Evolutionary conservation across 37 sponge, comb jelly and placozoan genomes (phyloP), one percentile per base, ranked within the genome.

Genomic region (Dysidea cf. avara): DNA sequence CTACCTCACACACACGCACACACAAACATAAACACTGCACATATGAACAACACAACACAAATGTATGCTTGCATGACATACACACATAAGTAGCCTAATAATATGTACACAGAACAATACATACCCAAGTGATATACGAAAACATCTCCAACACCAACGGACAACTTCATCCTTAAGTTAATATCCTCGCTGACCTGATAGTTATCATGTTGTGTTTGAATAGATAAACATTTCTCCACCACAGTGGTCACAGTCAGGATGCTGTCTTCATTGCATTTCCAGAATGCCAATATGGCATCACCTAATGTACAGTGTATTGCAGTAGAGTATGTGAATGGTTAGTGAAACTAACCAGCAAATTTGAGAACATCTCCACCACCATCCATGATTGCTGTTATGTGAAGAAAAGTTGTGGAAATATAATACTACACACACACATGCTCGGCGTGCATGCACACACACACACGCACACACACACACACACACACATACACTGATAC

Each of bases 301-400:
- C 96, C 62, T 66, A 14, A 30, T 36, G 49, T 34, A 48, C 11
- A 66, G 13, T 11, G 32, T 66, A 11, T 34, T 48, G 68, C 49
- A 17, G 11, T 34, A 39, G 11, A 16, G 52, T 20, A 14, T 30
- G 32, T 20, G 17, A 9, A 48, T 22, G 43, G n/a, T n/a, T n/a
- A n/a, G n/a, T n/a, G n/a, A n/a, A n/a, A n/a, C n/a, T n/a, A 11
- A 24, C 61, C 92, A 53, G 96, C 96, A 89, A 96, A 96, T 60
- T 96, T 96, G 28, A 96, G 68, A 21, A 96, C 76, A 50, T 96
- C 96, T 53, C 96, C 96, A 65, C 75, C 83, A 54, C 68, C 83
- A 31, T 77, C 69, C 29, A 96, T 58, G 46, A 96, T 76, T 25
- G 77, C 86, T 82, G 74, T 53, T n/a, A n/a, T n/a, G n/a, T n/a